Percentiles rank a stretch among this genome's conserved stretches.
phyloP scores from a whole-genome alignment of 2,888 invertebrate genomes.

The Sclerodermus sp. region DNA sequence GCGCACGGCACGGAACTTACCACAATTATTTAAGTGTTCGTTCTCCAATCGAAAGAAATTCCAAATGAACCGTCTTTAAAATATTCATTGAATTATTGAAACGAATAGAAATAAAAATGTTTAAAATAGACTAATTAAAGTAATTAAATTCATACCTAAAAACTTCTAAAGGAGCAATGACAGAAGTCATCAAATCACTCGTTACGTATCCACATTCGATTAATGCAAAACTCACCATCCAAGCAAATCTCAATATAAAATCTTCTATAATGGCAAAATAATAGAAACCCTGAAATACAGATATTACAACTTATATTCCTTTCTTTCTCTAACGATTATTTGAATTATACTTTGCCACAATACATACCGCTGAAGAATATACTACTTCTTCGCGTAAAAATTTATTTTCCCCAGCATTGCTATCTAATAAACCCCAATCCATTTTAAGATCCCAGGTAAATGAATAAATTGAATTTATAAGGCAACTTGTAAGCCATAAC shows the following conservation, averaged over 20 bases:
- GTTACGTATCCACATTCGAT: constrained; percentile 77
- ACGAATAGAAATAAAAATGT: not conserved
- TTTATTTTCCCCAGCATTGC: constrained; percentile 86
- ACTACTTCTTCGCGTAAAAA: constrained; percentile 94
- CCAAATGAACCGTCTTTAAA: constrained; percentile 89
- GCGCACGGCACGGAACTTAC: constrained; percentile 95
- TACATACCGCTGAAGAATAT: constrained; percentile 83
- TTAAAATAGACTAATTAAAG: not conserved
- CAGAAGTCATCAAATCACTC: constrained; percentile 80
- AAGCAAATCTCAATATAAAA: constrained; percentile 87
- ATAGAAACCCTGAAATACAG: constrained; percentile 75
- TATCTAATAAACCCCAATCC: constrained; percentile 98
- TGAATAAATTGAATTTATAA: constrained; percentile 90
- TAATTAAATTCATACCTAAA: constrained; percentile 66
- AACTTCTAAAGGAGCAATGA: constrained; percentile 84
- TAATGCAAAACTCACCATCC: constrained; percentile 86
- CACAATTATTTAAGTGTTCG: constrained; percentile 99
- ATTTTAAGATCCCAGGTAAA: constrained; percentile 98
- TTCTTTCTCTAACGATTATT: no score
- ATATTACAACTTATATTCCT: no score
- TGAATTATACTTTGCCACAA: no score
- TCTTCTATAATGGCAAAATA: constrained; percentile 97
- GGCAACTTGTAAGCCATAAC: constrained; percentile 83
- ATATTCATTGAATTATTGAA: constrained; percentile 1
- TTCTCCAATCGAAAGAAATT: constrained; percentile 99